Percentiles rank a stretch among this genome's conserved stretches.
phyloP scores from a whole-genome alignment of 2,797 vertebrate species.

The Thunnus albacares region DNA sequence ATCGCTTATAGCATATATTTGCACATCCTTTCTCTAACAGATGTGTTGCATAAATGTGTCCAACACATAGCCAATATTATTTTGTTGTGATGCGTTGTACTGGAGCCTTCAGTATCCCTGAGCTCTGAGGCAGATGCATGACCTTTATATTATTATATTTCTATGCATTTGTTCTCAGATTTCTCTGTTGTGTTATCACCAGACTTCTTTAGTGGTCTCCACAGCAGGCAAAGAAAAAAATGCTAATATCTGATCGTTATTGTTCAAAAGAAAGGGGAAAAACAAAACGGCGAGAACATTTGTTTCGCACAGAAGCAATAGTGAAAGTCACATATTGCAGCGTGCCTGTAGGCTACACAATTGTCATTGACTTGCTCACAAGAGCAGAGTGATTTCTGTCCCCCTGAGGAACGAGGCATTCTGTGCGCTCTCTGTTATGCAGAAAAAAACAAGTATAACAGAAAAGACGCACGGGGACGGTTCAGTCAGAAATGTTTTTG shows the following conservation, averaged over 20 bases:
- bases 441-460: conserved; percentile 43
- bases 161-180: conserved; percentile 21
- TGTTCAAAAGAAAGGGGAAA: conserved; percentile 38
- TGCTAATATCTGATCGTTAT: conserved; percentile 42
- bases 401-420: conserved; percentile 60
- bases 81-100: background rate
- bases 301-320: conserved; percentile 58
- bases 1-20: conserved; percentile 36
- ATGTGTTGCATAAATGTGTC: conserved; percentile 31
- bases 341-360: conserved; percentile 62
- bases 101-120: background rate
- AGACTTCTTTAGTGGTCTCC: background rate
- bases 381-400: conserved; percentile 76
- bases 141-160: conserved; percentile 1
- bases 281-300: conserved; percentile 47
- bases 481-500: conserved; percentile 54
- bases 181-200: conserved; percentile 12
- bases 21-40: conserved; percentile 48
- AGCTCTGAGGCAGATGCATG: conserved; percentile 16
- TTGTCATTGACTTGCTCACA: conserved; percentile 72
- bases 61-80: conserved; percentile 6
- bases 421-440: conserved; percentile 51
- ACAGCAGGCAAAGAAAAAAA: conserved; percentile 28
- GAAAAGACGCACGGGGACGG: conserved; percentile 45
- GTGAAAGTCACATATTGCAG: conserved; percentile 67